phyloP scores from a whole-genome alignment of 2,797 vertebrate genomes.

The Siniperca obscura region DNA sequence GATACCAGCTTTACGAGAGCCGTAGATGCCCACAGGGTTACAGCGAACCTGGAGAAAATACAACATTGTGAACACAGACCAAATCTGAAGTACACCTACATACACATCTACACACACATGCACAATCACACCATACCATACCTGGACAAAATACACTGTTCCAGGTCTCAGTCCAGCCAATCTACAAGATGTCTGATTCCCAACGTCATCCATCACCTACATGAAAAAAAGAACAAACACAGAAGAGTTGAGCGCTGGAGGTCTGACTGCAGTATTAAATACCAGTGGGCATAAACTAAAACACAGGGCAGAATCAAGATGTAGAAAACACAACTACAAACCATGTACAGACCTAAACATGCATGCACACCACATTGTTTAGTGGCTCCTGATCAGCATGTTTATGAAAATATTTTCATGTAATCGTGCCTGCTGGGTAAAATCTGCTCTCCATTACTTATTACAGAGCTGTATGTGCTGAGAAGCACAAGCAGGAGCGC shows the following conservation, averaged over 20 bases:
- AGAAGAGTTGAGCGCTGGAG: constrained; percentile 55
- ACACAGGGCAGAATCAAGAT: constrained; percentile 57
- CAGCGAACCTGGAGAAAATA: constrained; percentile 87
- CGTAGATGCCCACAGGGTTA: constrained; percentile 96
- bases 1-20: constrained; percentile 96
- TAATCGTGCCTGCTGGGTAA: constrained; percentile 69
- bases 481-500: constrained; percentile 46
- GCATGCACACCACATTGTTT: constrained; percentile 72
- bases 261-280: constrained; percentile 70
- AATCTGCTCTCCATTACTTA: constrained; percentile 81
- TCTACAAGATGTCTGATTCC: constrained; percentile 96
- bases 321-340: constrained; percentile 64
- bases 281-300: constrained; percentile 64
- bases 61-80: neutral
- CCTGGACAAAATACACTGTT: constrained; percentile 98
- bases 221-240: constrained; percentile 48
- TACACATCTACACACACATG: neutral
- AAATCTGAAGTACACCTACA: neutral
- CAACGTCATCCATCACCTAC: constrained; percentile 96
- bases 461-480: constrained; percentile 61
- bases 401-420: constrained; percentile 76
- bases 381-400: constrained; percentile 75
- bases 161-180: constrained; percentile 94
- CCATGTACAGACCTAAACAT: constrained; percentile 68
- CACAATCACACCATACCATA: constrained; percentile 52